phyloP scores from a whole-genome alignment of 2,113 vertebrate species.

The Heloderma charlesbogerti region DNA sequence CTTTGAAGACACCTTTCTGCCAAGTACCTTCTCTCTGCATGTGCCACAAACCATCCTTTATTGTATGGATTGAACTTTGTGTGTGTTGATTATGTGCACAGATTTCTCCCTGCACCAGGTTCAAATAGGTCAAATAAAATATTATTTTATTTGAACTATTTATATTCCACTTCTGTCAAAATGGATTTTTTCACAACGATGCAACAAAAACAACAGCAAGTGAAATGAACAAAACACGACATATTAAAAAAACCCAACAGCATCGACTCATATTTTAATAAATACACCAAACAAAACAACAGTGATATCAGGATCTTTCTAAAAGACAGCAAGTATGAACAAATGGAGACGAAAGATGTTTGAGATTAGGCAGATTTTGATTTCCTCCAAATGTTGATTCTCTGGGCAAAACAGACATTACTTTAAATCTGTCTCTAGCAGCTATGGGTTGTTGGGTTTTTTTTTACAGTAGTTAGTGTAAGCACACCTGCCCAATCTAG shows the following conservation, averaged over 20 bases:
- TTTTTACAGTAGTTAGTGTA: too few species aligned
- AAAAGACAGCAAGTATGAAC: not conserved
- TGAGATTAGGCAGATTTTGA: not conserved
- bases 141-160: conserved; percentile 14
- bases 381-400: not conserved
- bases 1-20: not conserved
- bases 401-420: not conserved
- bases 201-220: not conserved
- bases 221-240: not conserved
- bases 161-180: not conserved
- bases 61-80: not conserved
- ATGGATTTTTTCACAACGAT: not conserved
- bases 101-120: not conserved
- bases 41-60: not conserved
- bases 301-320: not conserved
- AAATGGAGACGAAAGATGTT: not conserved
- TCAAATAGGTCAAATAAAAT: too few species aligned
- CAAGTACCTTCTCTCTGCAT: not conserved
- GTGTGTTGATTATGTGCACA: not conserved
- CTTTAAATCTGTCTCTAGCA: too few species aligned
- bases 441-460: too few species aligned
- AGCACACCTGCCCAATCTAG: too few species aligned
- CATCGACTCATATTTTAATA: not conserved
- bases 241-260: not conserved
- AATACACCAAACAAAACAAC: not conserved